Conservation (phyloP, 2,888 invertebrate genomes). For the Troides aeacus region DNA sequence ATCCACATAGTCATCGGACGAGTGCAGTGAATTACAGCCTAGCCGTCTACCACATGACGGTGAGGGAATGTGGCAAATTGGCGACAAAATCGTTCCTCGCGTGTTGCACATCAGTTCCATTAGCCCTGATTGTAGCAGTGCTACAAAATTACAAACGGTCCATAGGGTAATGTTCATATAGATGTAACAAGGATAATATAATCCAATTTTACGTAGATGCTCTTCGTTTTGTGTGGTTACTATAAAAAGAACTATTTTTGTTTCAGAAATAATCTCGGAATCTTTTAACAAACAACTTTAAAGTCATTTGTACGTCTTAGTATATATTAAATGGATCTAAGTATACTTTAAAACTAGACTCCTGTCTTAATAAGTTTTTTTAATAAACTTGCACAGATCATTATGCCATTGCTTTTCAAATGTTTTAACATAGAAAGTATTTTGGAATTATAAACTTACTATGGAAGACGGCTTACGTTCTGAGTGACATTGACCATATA, state of each 20-base stretch:
- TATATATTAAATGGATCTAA: no score
- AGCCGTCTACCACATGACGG: conserved; percentile 31
- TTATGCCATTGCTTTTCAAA: no score
- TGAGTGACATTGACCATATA: background rate
- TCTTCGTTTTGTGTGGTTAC: background rate
- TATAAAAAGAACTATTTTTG: background rate
- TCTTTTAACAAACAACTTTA: background rate
- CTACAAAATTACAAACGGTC: conserved; percentile 21
- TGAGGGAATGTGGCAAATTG: conserved; percentile 36
- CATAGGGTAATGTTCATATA: background rate
- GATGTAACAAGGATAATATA: background rate
- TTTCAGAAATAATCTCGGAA: no score
- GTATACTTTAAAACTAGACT: no score
- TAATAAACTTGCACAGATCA: no score
- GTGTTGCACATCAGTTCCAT: conserved; percentile 31
- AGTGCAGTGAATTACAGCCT: conserved; percentile 30
- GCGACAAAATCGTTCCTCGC: conserved; percentile 31
- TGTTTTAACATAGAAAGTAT: no score
- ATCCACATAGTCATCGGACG: conserved; percentile 21
- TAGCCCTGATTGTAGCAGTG: conserved; percentile 32
- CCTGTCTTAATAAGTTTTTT: no score
- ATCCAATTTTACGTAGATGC: background rate
- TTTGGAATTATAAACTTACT: no score
- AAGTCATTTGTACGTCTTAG: no score
- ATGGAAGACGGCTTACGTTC: background rate